Base-by-base conservation (phyloP, 2,888 invertebrate species). In the Steinernema scapterisci region DNA sequence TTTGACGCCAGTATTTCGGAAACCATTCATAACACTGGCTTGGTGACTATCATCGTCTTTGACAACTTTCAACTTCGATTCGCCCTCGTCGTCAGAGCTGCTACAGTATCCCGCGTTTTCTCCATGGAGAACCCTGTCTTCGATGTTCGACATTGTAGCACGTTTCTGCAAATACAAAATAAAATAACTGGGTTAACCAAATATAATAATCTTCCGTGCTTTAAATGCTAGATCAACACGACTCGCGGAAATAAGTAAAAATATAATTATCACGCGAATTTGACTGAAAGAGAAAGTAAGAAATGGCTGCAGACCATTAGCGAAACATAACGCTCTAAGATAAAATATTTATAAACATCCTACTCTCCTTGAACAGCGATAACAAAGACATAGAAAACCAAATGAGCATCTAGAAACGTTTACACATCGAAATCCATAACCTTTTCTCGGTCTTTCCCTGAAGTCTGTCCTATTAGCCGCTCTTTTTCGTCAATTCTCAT, bases 81-180 rank as follows among this genome's bases (percentile, higher is more conserved):
- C 80, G 9, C 79, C 81, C 74, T 86, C 86, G n/a, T 83, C 85
- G 27, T 86, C 86, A 6, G 86, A 86, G 70, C 82, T 82, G 71
- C 84, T 85, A 76, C 86, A 86, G 77, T 86, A 86, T 9, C 86
- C 86, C 0, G 82, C 86, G 43, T 75, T 78, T 70, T 82, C 82
- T 1, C 85, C 86, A 71, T 86, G 85, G 21, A 86, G 77, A 63
- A 84, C 75, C 27, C 83, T 80, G n/a, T 82, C 82, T 70, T 86
- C 86, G 73, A 86, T 76, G 27, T 76, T 76, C 2, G 82, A 73
- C 82, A 82, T 82, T 38, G 3, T 38, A 38, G 3, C 9, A 38
- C 9, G 38, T 9, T 3, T 38, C 38, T 38, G 38, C 5, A n/a
- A n/a, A n/a, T n/a, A n/a, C n/a, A n/a, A n/a, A n/a, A n/a, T n/a